Conservation (phyloP, 2,888 invertebrate genomes). For the Ditylenchus weischeri region DNA sequence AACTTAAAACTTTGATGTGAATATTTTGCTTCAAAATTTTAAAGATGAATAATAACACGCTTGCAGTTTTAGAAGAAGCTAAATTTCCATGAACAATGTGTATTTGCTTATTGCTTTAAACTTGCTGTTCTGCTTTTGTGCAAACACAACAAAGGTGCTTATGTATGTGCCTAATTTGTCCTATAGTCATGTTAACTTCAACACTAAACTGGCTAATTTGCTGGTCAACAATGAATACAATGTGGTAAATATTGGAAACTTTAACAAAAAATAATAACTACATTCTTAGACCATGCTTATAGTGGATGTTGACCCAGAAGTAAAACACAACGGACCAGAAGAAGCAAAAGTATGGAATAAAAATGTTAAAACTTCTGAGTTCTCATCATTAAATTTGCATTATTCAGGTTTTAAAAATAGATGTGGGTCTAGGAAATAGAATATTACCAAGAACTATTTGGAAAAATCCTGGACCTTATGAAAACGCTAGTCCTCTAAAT, state of each 20-base stretch:
- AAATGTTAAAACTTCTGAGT: background rate
- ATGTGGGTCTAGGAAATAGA: constrained; percentile 32
- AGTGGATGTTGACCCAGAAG: constrained; percentile 32
- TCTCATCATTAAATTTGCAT: background rate
- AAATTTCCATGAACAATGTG: too few relatives aligned
- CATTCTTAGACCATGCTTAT: constrained; percentile 32
- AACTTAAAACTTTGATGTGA: too few relatives aligned
- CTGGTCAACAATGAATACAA: constrained; percentile 40
- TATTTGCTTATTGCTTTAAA: too few relatives aligned
- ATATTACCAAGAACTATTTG: constrained; percentile 43
- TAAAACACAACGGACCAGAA: constrained; percentile 13
- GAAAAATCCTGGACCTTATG: constrained; percentile 51
- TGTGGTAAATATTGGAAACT: constrained; percentile 37
- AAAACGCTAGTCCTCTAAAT: constrained; percentile 48
- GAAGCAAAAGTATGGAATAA: constrained; percentile 17
- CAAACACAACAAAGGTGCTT: constrained; percentile 30
- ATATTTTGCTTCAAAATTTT: too few relatives aligned
- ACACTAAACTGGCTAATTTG: constrained; percentile 43
- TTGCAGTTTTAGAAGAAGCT: too few relatives aligned
- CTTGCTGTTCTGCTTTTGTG: too few relatives aligned
- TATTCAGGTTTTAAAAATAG: constrained; percentile 21
- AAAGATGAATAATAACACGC: too few relatives aligned
- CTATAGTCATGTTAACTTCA: constrained; percentile 52
- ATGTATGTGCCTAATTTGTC: constrained; percentile 52
- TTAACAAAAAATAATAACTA: too few relatives aligned